A percentile compares a stretch with the other conserved stretches of the same genome.
Conservation (phyloP, 2,888 invertebrate genomes). For the Dasysyrphus tricinctus region DNA sequence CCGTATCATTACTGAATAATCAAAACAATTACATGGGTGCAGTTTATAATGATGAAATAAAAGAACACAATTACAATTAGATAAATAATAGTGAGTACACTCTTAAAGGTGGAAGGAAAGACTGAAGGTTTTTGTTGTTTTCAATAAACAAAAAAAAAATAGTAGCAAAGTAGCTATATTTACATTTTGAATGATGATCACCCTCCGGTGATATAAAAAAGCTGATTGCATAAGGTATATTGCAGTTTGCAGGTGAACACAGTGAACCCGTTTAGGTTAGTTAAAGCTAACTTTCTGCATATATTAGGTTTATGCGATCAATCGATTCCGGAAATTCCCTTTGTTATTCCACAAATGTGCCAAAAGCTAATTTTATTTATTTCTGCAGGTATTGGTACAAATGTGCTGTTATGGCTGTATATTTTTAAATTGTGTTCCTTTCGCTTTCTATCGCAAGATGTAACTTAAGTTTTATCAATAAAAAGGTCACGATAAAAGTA, state of each 20-base stretch:
- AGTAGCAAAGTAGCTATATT: slow-evolving; percentile 6
- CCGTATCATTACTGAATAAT: slow-evolving; percentile 68
- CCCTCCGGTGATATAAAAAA: slow-evolving; percentile 10
- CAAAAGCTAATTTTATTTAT: neutral
- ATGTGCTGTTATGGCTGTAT: no score
- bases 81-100: slow-evolving; percentile 17
- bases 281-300: neutral
- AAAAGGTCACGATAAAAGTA: no score
- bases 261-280: neutral
- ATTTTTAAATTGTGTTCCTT: no score
- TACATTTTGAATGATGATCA: slow-evolving; percentile 29
- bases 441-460: no score
- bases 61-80: slow-evolving; percentile 53
- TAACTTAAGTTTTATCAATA: no score
- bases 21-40: slow-evolving; percentile 70
- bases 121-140: slow-evolving; percentile 2
- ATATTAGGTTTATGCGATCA: neutral
- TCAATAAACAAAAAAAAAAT: neutral
- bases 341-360: neutral
- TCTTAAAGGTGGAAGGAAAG: slow-evolving; percentile 12
- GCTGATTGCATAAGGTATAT: slow-evolving; percentile 13
- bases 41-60: slow-evolving; percentile 61
- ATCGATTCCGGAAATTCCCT: neutral
- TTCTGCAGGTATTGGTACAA: no score
- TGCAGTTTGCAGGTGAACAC: slow-evolving; percentile 21